Conservation (phyloP, 2,888 invertebrate species). For the Stramonita haemastoma region DNA sequence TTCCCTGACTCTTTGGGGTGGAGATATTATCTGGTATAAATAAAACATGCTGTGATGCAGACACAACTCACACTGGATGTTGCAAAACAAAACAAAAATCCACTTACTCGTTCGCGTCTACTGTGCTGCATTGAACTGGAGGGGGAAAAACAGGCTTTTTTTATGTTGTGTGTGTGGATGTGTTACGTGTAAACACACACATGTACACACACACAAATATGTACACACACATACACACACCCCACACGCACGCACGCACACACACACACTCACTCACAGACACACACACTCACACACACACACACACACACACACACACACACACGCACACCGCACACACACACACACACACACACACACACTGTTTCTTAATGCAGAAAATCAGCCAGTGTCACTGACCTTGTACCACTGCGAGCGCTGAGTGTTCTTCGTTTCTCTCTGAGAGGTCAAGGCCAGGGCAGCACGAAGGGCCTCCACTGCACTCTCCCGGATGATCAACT, state of each 20-base stretch:
- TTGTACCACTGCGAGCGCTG: conserved; percentile 90
- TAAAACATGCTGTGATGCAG: no score
- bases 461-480: conserved; percentile 96
- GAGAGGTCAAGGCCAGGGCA: conserved; percentile 95
- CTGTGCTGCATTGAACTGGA: no score
- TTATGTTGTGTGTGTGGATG: no score
- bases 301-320: not conserved
- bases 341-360: not conserved
- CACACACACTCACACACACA: not conserved
- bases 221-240: not conserved
- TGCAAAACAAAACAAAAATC: no score
- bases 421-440: conserved; percentile 94
- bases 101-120: no score
- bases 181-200: not conserved
- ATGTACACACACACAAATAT: not conserved
- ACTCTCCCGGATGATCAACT: conserved; percentile 91
- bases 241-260: not conserved
- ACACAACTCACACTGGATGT: no score
- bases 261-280: no score
- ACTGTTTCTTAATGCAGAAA: not conserved
- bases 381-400: conserved; percentile 62
- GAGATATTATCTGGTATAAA: no score
- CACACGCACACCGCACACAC: not conserved
- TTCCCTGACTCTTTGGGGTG: no score
- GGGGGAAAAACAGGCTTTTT: no score